Base-by-base conservation (phyloP, 1,140 invertebrate species). In the Camponotus vicinus region DNA sequence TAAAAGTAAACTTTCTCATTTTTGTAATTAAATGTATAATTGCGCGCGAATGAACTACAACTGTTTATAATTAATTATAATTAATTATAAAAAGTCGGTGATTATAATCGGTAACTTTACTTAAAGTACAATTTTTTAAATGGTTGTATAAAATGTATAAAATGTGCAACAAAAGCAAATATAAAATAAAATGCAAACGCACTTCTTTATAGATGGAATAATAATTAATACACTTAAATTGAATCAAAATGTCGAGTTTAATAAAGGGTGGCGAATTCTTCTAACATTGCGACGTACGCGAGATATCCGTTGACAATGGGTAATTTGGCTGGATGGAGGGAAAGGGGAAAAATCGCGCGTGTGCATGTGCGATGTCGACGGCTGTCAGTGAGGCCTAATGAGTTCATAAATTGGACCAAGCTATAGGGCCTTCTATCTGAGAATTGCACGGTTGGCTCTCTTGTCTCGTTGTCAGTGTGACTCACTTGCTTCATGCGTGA, bases 341-440 rank as follows among this genome's bases (percentile, higher is more conserved):
- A 18, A 52, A 18, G 85, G 85, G 80, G 64, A 76, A 45, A 85
- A 88, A 87, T 87, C 90, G 84, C 42, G 83, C 71, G 66, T 77
- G 61, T 57, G 49, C 67, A 40, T 69, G 55, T 76, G 75, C 82
- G 61, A 80, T 77, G 88, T 75, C 87, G 87, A 88, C 88, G 80
- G 86, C 82, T 73, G 89, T 87, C 86, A 88, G 92, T 90, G 89
- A 92, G 91, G 89, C 91, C 45, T 95, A 93, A 94, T 93, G 93
- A 95, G 94, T 91, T 92, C 88, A 91, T 94, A 95, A 95, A 95
- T 95, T 95, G 94, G 92, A 84, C 89, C 91, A 85, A 69, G 80
- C 84, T 85, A 61, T 70, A 87, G 89, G 89, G 64, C 80, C 89
- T 89, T 64, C 82, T 85, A 89, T 89, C 86, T 90, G 86, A 90